phyloP scores from a whole-genome alignment of 1,140 invertebrate genomes.

The Frieseomelitta varia region DNA sequence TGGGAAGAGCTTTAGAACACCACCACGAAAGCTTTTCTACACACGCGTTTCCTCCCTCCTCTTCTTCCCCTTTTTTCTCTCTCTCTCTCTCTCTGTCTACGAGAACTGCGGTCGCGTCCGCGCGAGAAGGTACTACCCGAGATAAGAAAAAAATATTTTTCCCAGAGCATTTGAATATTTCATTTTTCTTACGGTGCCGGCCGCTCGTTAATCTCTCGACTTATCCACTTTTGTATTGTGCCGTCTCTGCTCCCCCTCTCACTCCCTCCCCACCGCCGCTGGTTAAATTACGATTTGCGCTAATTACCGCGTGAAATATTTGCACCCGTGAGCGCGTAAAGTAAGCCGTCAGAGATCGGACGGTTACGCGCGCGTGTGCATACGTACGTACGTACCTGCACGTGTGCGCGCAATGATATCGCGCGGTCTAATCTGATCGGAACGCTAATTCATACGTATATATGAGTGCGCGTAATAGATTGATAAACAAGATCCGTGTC shows the following conservation, averaged over 20 bases:
- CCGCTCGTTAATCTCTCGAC: slow-evolving; percentile 45
- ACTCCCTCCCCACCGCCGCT: too few relatives aligned
- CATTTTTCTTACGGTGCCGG: slow-evolving; percentile 44
- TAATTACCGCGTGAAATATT: slow-evolving; percentile 54
- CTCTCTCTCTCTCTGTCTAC: too few relatives aligned
- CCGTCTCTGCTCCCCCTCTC: neutral
- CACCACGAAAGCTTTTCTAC: neutral
- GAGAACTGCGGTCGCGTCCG: neutral
- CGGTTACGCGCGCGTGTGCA: neutral
- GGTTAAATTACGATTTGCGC: slow-evolving; percentile 45
- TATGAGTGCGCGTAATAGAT: slow-evolving; percentile 9
- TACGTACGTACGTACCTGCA: neutral
- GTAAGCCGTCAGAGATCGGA: slow-evolving; percentile 36
- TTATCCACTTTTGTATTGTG: slow-evolving; percentile 46
- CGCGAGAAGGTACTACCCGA: slow-evolving; percentile 27
- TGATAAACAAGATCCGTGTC: slow-evolving; percentile 46
- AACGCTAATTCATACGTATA: slow-evolving; percentile 22
- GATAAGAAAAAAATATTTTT: slow-evolving; percentile 41
- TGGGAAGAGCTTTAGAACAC: slow-evolving; percentile 22
- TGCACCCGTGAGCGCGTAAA: slow-evolving; percentile 26
- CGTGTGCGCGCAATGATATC: slow-evolving; percentile 14
- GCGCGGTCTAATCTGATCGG: slow-evolving; percentile 23
- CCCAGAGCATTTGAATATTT: slow-evolving; percentile 45
- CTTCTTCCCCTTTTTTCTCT: too few relatives aligned
- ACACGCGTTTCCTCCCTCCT: neutral